Evolutionary conservation across 2,113 vertebrate species (phyloP), one percentile per base, ranked within the genome.

Genomic region (Gadus macrocephalus): DNA sequence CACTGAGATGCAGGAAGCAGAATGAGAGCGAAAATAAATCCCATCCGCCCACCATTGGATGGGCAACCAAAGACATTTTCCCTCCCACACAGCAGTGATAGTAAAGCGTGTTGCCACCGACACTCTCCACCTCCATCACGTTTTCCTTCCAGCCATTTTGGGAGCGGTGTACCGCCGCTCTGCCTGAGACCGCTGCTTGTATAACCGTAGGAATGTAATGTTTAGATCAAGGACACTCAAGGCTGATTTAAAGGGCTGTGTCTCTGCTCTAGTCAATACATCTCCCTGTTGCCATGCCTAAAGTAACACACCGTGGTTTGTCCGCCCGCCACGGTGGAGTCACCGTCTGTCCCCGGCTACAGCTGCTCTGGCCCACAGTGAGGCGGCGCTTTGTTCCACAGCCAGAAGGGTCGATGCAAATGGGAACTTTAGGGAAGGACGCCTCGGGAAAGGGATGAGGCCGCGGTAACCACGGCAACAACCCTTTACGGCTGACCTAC

Each of bases 401-500:
- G 75, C 72, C 81, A 85, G 72, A 72, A 74, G 62, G 42, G 35
- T 74, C 42, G 76, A 81, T 85, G 76, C 72, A 84, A 86, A 86
- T 81, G 69, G 74, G 75, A 69, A 66, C 20, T 71, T 66, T 65
- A 5, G 75, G 28, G 62, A 68, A 70, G 67, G 56, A 69, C 70
- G 38, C 38, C 59, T 72, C 64, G 58, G 59, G 75, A 59, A 78
- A 78, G 20, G 66, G 11, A 14, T 76, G 42, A 49, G 74, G 68
- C 62, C 27, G 74, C 66, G 60, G 74, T 71, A 67, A 69, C 70
- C 28, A 66, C 73, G 68, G 73, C 8, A 67, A 70, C 68, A 69
- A 61, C 73, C 66, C 83, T 88, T 79, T 74, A 84, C 81, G 80
- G 85, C 74, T 89, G 84, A 86, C 80, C 82, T 75, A 79, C 80